A percentile compares a stretch with the other conserved stretches of the same genome.
Conservation (phyloP, 2,113 vertebrate species). For the Campylomormyrus numenius region DNA sequence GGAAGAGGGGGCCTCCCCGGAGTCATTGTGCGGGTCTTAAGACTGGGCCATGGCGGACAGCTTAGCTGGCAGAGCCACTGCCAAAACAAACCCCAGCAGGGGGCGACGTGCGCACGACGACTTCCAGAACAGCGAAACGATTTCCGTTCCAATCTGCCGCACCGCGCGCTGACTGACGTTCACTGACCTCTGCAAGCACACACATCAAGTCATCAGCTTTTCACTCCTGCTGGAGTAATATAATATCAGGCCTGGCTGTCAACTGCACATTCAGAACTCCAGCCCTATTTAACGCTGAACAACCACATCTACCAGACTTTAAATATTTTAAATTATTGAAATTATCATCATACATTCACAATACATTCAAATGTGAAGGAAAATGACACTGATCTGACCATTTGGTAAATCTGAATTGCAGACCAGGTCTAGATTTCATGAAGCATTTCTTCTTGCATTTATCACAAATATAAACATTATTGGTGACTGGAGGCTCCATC, state of each 20-base stretch:
- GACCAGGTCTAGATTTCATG: not conserved
- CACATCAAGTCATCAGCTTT: not conserved
- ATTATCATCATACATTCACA: not conserved
- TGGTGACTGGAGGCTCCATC: not conserved
- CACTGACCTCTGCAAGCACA: not conserved
- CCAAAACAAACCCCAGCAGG: not conserved
- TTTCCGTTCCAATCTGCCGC: not conserved
- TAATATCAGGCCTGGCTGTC: not conserved
- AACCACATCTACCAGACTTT: not conserved
- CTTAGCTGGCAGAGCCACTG: not conserved
- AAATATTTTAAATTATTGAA: not conserved
- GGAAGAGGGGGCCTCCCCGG: not conserved
- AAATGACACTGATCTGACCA: not conserved
- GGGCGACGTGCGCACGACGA: not conserved
- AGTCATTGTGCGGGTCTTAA: not conserved
- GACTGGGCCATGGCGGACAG: not conserved
- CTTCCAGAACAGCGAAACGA: not conserved
- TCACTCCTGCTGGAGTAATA: not conserved
- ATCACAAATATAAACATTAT: not conserved
- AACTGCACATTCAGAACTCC: not conserved
- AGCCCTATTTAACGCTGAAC: not conserved
- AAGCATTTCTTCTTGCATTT: not conserved
- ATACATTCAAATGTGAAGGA: not conserved
- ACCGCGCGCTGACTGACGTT: not conserved
- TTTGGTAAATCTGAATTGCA: not conserved